These are phyloP conservation scores for Bubalus kerabau DNA, from an alignment of 2,113 vertebrate genomes.

Conservation along the genomic window DNA sequence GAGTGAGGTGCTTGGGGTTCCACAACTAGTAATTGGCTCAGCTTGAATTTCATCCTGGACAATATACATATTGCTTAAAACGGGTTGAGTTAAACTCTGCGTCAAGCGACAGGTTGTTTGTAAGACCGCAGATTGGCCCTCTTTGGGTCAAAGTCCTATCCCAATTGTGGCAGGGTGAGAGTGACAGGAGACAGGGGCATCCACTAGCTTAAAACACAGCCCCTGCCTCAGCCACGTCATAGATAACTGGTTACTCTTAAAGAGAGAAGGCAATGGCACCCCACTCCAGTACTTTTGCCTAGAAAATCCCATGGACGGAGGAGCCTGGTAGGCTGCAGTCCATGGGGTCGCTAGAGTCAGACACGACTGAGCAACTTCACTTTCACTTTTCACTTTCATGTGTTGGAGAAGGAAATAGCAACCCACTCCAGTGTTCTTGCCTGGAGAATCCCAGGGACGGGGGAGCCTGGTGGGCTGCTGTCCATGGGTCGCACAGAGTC, in stretches of 20 bases:
- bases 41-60: neutral
- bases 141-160: neutral
- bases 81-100: neutral
- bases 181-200: neutral
- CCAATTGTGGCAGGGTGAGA: neutral
- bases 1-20: neutral
- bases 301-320: too few species aligned
- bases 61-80: neutral
- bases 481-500: too few species aligned
- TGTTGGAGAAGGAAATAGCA: too few species aligned
- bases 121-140: neutral
- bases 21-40: neutral
- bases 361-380: too few species aligned
- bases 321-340: too few species aligned
- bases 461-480: too few species aligned
- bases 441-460: too few species aligned
- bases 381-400: too few species aligned
- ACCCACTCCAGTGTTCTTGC: too few species aligned
- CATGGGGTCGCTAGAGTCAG: too few species aligned
- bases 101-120: neutral
- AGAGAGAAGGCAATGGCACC: neutral
- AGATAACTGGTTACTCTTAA: neutral
- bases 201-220: neutral
- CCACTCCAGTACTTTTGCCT: too few species aligned
- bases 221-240: neutral